Evolutionary conservation across 1,140 invertebrate genomes (phyloP), one percentile per base, ranked within the genome.

Genomic region (Drepana arcuata): DNA sequence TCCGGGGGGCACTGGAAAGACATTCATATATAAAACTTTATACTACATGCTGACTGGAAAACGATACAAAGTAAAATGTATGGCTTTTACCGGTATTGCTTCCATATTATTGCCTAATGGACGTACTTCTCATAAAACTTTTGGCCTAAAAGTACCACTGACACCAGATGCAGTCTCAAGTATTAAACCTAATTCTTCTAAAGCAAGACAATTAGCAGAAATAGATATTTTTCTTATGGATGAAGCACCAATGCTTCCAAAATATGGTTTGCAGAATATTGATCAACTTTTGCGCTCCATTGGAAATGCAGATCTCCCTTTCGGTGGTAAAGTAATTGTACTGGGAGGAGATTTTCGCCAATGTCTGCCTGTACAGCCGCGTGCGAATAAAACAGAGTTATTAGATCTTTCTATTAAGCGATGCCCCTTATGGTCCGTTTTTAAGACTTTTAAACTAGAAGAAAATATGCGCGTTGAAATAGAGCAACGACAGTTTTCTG

Each of bases 1-100:
- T 39, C 88, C 85, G 7, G 88, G 87, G 4, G 7, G 88, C 85
- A 10, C 88, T 89, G 56, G 29, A 82, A 79, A 57, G 31, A 41
- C 32, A 25, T 40, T 40, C 23, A 33, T 40, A 32, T 41, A 29
- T 58, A 39, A 39, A 26, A 41, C 30, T 32, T 28, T 27, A 36
- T 36, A 36, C 24, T 36, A 36, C 14, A 28, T 28, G 34, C 25
- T 36, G 24, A 36, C 34, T 36, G 34, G 34, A 36, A 36, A 36
- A 36, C 24, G 34, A 28, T 36, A 28, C 14, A 35, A 35, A 35
- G 23, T 35, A 32, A 32, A 32, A 26, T 35, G 33, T 35, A 35
- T 35, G 33, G 33, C 21, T 35, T 35, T 35, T 26, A 35, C 33
- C 21, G 34, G 34, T 36, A 36, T 36, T 36, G 34, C 25, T 36